Percentiles rank a stretch among this genome's conserved stretches.
Evolutionary conservation across 2,113 vertebrate species (phyloP).

Genomic region (Neotragus pygmaeus): DNA sequence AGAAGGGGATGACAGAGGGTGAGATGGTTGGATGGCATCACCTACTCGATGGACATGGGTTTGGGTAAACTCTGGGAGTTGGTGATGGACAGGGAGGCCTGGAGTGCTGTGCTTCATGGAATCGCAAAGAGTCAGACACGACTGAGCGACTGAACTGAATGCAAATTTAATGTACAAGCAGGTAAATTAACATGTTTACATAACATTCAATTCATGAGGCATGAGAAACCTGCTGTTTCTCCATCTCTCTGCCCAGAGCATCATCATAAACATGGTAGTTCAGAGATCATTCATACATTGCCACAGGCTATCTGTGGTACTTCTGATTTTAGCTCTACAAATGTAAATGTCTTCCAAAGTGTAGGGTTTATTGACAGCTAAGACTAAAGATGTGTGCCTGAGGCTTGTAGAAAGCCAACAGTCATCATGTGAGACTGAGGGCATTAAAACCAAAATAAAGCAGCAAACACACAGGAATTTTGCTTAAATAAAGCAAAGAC

Average conservation of each 20-base stretch:
- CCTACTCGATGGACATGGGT: background rate
- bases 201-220: background rate
- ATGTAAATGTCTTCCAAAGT: background rate
- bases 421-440: background rate
- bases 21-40: background rate
- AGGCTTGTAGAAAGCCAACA: background rate
- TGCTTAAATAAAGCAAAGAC: background rate
- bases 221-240: background rate
- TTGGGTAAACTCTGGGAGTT: background rate
- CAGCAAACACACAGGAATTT: background rate
- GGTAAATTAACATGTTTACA: background rate
- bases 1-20: background rate
- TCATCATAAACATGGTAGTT: background rate
- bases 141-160: background rate
- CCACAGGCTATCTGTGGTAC: background rate
- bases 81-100: background rate
- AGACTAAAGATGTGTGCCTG: background rate
- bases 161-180: background rate
- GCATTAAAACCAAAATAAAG: background rate
- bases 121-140: rapidly evolving
- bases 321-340: background rate
- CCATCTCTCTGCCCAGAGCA: background rate
- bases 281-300: background rate
- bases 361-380: background rate
- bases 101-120: rapidly evolving